Base-by-base conservation (phyloP, 2,113 vertebrate genomes). In the Eurystomus gularis region DNA sequence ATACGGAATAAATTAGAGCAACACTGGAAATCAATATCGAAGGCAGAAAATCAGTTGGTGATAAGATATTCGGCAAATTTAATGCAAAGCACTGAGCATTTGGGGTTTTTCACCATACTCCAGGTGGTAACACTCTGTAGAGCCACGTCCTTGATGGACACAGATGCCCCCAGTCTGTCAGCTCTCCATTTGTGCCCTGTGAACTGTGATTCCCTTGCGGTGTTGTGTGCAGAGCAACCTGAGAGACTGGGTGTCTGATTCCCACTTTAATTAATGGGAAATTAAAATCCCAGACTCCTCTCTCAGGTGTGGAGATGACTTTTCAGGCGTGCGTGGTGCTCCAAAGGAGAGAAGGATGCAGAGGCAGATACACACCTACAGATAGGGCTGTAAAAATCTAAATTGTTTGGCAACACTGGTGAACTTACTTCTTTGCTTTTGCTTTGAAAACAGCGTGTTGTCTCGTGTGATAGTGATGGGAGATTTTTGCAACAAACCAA, bases 321-420 rank as follows among this genome's bases (percentile, higher is more conserved):
- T 78, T 75, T 62, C 72, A 62, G 51, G 5, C 35, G 10, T 25
- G 17, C 4, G 3, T 14, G 9, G 23, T 55, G 29, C 18, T 73
- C 61, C n/a, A 23, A 62, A 81, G 28, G 17, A 28, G 29, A 51
- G 37, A 70, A 40, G 17, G 42, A 11, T 24, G 1, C 3, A 23
- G 48, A 37, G 21, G 21, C 17, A 46, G 28, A 6, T 9, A 31
- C 1, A n/a, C 0, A 2, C 4, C 37, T 26, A 2, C 5, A 3
- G 25, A 13, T 66, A 13, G 2, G 49, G 42, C n/a, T 62, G 9
- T 6, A 55, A 19, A 78, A 66, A 62, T 23, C 37, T 55, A 9
- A 39, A 87, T 10, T 11, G 3, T 13, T 15, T 46, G 37, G 3
- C 23, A 61, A 8, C 2, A 17, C 12, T 24, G 6, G 7, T 60